These are phyloP conservation scores for Perdita meconis DNA, from an alignment of 2,888 invertebrate species.

Conservation along the genomic window DNA sequence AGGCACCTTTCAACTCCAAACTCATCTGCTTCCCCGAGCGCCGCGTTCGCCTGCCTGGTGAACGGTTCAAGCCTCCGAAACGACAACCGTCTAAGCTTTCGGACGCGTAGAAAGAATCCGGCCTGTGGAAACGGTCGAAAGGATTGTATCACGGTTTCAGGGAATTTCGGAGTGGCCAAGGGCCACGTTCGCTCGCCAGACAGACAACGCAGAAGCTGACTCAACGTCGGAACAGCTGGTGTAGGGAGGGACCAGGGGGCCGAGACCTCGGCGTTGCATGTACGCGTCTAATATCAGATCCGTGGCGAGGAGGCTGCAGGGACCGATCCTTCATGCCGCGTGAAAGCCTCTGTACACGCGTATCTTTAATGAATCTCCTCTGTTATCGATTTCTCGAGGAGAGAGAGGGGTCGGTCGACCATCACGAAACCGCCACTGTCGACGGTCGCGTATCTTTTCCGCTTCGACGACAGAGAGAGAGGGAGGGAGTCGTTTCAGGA, in stretches of 20 bases:
- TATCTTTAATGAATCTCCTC: constrained; percentile 67
- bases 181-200: background rate
- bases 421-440: constrained; percentile 33
- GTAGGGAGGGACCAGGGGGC: constrained; percentile 48
- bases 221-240: constrained; percentile 64
- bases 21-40: no score
- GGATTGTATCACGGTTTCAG: background rate
- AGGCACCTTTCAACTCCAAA: no score
- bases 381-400: constrained; percentile 57
- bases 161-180: constrained; percentile 20
- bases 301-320: constrained; percentile 45
- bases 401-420: constrained; percentile 30
- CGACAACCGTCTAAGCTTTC: no score
- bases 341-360: constrained; percentile 50
- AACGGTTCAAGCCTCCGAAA: no score
- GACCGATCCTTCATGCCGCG: constrained; percentile 58
- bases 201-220: constrained; percentile 48
- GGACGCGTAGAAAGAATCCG: no score
- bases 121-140: background rate
- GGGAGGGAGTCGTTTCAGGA: background rate
- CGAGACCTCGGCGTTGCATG: constrained; percentile 28
- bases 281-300: constrained; percentile 62
- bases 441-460: constrained; percentile 6
- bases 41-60: no score
- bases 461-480: constrained; percentile 19